Conservation (phyloP, 2,113 vertebrate species). For the Thunnus maccoyii region DNA sequence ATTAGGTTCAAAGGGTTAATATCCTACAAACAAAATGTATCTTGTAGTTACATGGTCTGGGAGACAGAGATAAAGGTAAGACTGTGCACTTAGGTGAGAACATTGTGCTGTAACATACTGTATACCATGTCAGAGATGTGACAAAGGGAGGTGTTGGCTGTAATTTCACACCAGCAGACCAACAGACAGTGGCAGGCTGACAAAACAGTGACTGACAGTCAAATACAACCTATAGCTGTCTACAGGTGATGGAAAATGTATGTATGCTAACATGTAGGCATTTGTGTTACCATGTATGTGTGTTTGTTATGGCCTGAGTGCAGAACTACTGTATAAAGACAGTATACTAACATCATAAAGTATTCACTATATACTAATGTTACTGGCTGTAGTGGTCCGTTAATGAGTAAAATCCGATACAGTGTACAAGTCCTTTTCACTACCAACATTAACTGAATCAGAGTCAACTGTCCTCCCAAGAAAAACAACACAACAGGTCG, state of each 20-base stretch:
- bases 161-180: slow-evolving; percentile 55
- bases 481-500: too few species aligned
- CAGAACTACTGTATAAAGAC: too few species aligned
- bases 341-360: too few species aligned
- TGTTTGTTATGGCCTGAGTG: too few species aligned
- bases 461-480: too few species aligned
- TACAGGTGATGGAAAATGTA: slow-evolving; percentile 7
- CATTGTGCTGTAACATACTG: neutral
- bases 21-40: neutral
- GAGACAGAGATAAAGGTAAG: slow-evolving; percentile 4
- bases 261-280: too few species aligned
- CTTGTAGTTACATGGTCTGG: neutral
- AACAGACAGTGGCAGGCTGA: slow-evolving; percentile 38
- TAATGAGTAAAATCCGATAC: too few species aligned
- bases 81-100: neutral
- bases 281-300: too few species aligned
- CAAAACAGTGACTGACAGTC: slow-evolving; percentile 13
- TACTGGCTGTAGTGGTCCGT: too few species aligned
- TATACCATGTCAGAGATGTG: slow-evolving; percentile 14
- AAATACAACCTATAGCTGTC: slow-evolving; percentile 13
- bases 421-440: too few species aligned
- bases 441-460: too few species aligned
- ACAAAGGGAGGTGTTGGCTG: slow-evolving; percentile 34
- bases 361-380: too few species aligned
- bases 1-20: neutral